These are phyloP conservation scores for Polypedilum vanderplanki DNA, from an alignment of 1,140 invertebrate species.

Conservation along the genomic window DNA sequence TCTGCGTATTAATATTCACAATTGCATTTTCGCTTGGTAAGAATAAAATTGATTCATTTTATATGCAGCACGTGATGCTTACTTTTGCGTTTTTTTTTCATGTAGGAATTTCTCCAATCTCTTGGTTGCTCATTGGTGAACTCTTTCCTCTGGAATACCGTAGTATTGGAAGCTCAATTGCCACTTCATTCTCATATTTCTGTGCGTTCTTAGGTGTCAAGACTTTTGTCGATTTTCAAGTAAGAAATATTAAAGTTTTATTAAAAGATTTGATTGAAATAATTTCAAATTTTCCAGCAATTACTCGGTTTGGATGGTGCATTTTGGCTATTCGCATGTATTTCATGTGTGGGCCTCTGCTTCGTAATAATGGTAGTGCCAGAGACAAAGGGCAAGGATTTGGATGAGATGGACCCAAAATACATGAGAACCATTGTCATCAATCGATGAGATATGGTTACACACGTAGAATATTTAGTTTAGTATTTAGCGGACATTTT, in stretches of 20 bases:
- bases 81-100: too few species aligned
- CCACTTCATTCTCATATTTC: slow-evolving; percentile 78
- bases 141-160: slow-evolving; percentile 82
- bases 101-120: slow-evolving; percentile 75
- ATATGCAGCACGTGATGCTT: neutral
- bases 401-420: slow-evolving; percentile 80
- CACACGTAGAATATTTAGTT: slow-evolving; percentile 33
- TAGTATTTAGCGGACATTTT: slow-evolving; percentile 28
- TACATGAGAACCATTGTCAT: slow-evolving; percentile 50
- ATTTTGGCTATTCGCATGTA: slow-evolving; percentile 84
- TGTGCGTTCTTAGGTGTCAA: slow-evolving; percentile 88
- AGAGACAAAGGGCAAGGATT: slow-evolving; percentile 81
- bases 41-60: neutral
- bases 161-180: slow-evolving; percentile 75
- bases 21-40: slow-evolving; percentile 71
- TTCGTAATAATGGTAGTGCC: slow-evolving; percentile 83
- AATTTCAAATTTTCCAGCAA: slow-evolving; percentile 46
- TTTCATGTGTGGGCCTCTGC: slow-evolving; percentile 75
- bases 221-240: slow-evolving; percentile 70
- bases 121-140: slow-evolving; percentile 83
- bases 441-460: slow-evolving; percentile 42
- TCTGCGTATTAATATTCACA: slow-evolving; percentile 75
- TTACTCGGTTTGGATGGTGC: slow-evolving; percentile 71
- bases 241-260: slow-evolving; percentile 26
- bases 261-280: neutral